Evolutionary conservation across 1,140 invertebrate species (phyloP).

Genomic region (Mizuhopecten yessoensis): DNA sequence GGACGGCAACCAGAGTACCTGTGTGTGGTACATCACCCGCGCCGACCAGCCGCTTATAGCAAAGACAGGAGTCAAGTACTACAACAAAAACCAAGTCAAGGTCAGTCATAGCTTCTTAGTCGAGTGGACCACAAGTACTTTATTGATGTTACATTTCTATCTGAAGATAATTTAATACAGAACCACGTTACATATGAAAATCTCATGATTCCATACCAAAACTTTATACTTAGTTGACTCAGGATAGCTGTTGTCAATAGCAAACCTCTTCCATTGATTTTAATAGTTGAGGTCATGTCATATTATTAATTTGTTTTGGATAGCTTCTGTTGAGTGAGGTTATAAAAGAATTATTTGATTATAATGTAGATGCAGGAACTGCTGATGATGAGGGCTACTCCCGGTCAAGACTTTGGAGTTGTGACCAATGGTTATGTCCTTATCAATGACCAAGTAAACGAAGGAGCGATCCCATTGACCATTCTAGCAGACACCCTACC

Average conservation of each 20-base stretch:
- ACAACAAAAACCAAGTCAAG: conserved; percentile 66
- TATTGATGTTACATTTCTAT: too few relatives aligned
- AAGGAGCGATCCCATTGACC: conserved; percentile 69
- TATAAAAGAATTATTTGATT: conserved; percentile 3
- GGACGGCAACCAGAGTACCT: conserved; percentile 46
- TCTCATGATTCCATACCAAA: too few relatives aligned
- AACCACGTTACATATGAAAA: too few relatives aligned
- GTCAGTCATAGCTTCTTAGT: conserved; percentile 47
- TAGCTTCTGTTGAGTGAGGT: too few relatives aligned
- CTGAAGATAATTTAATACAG: too few relatives aligned
- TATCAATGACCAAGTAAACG: conserved; percentile 71
- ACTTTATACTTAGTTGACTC: too few relatives aligned
- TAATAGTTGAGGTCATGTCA: too few relatives aligned
- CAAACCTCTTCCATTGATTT: too few relatives aligned
- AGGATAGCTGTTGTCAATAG: too few relatives aligned
- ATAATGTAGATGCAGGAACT: conserved; percentile 62
- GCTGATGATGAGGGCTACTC: conserved; percentile 62
- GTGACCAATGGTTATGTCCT: conserved; percentile 72
- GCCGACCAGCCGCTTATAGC: conserved; percentile 35
- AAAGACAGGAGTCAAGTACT: conserved; percentile 57
- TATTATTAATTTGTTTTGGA: too few relatives aligned
- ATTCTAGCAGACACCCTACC: conserved; percentile 78
- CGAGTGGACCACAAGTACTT: too few relatives aligned
- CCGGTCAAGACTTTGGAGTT: conserved; percentile 74
- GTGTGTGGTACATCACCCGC: conserved; percentile 62